A percentile compares a stretch with the other conserved stretches of the same genome.
Conservation (phyloP, 2,797 vertebrate species). For the Urocyon cinereoargenteus region DNA sequence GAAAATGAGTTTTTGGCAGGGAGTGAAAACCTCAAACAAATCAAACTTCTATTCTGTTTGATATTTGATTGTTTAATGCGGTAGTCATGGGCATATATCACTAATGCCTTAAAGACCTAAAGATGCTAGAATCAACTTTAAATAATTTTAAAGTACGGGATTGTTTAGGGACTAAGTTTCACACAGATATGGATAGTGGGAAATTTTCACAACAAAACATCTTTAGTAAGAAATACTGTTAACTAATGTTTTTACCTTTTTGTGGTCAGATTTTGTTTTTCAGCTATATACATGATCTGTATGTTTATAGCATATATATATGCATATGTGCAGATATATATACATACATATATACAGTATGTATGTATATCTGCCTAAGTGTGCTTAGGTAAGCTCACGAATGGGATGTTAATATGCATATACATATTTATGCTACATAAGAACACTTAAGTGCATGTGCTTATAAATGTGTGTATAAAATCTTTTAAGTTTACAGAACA, state of each 20-base stretch:
- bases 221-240: not conserved
- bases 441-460: not conserved
- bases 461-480: not conserved
- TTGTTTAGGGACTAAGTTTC: not conserved
- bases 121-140: not conserved
- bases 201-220: slow-evolving; percentile 6
- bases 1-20: not conserved
- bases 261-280: slow-evolving; percentile 11
- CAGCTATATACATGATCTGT: not conserved
- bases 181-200: not conserved
- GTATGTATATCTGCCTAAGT: too few relatives aligned
- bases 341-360: too few relatives aligned
- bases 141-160: not conserved
- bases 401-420: too few relatives aligned
- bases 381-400: too few relatives aligned
- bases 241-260: not conserved
- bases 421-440: too few relatives aligned
- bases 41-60: not conserved
- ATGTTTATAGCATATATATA: not conserved
- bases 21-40: not conserved
- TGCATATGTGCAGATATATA: too few relatives aligned
- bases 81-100: not conserved
- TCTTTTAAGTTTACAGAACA: not conserved
- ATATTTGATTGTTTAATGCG: not conserved
- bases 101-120: not conserved